phyloP scores from a whole-genome alignment of 2,113 vertebrate genomes.

The Bubo blakistoni region DNA sequence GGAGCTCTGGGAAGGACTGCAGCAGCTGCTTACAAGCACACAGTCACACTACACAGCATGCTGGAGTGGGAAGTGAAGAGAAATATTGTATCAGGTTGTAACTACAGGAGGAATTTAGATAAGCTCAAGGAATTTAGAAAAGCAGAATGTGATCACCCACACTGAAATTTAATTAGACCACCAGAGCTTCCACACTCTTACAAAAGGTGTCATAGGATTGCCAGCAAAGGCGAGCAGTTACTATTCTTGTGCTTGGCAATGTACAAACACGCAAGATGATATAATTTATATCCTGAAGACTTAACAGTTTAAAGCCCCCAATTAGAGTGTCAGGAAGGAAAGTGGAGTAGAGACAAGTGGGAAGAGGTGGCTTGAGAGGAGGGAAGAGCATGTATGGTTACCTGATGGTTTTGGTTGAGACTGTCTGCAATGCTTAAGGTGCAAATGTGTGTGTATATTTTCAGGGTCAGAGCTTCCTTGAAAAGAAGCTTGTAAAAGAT shows the following conservation, averaged over 20 bases:
- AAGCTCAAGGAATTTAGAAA: conserved; percentile 57
- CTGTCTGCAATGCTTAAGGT: not conserved
- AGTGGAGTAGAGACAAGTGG: not conserved
- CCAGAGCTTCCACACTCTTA: conserved; percentile 17
- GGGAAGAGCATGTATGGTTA: not conserved
- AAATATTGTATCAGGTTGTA: conserved; percentile 61
- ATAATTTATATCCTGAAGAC: conserved; percentile 28
- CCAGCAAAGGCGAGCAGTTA: not conserved
- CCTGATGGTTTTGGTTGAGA: not conserved
- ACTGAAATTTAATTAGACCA: conserved; percentile 51
- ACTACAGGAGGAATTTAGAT: conserved; percentile 46
- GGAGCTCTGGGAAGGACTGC: not conserved
- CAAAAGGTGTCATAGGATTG: conserved; percentile 11
- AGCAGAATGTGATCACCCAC: conserved; percentile 65
- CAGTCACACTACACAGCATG: conserved; percentile 41
- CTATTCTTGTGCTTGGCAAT: not conserved
- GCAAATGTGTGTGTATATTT: not conserved
- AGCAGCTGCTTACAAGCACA: not conserved
- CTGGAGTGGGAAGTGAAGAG: conserved; percentile 48
- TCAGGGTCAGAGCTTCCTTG: not conserved
- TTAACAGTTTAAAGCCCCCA: conserved; percentile 17
- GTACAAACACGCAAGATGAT: conserved; percentile 20
- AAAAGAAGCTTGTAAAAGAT: not conserved
- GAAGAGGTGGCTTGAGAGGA: not conserved
- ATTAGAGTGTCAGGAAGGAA: conserved; percentile 3